These are phyloP conservation scores for Acronicta aceris DNA, from an alignment of 2,888 invertebrate species.

Conservation along the genomic window DNA sequence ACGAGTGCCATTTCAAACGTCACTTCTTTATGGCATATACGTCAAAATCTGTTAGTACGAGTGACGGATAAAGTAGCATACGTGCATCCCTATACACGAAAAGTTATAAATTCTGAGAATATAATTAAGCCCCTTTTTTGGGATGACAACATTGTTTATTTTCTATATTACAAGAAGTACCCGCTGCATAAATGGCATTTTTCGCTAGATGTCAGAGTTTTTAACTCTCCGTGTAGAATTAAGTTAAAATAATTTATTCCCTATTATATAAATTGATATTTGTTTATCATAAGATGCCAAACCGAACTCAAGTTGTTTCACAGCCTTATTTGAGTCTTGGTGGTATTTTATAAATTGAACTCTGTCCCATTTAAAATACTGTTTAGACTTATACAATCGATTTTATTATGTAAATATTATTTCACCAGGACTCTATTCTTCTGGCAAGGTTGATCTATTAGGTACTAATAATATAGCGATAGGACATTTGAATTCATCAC, in stretches of 20 bases:
- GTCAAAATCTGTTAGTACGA: slow-evolving; percentile 31
- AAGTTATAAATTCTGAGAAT: slow-evolving; percentile 47
- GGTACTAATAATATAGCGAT: too few relatives aligned
- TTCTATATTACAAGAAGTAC: slow-evolving; percentile 38
- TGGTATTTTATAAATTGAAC: slow-evolving; percentile 71
- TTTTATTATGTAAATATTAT: slow-evolving; percentile 20
- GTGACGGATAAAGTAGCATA: slow-evolving; percentile 25
- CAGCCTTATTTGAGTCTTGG: slow-evolving; percentile 87
- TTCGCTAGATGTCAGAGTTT: slow-evolving; percentile 34
- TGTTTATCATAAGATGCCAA: slow-evolving; percentile 68
- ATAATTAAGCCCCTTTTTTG: slow-evolving; percentile 7
- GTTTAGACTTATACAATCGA: slow-evolving; percentile 19
- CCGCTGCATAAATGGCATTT: slow-evolving; percentile 39
- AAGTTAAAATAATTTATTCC: slow-evolving; percentile 48
- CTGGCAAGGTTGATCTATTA: not conserved
- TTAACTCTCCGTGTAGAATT: slow-evolving; percentile 45
- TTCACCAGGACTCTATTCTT: slow-evolving; percentile 2
- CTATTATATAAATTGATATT: slow-evolving; percentile 59
- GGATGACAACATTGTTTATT: slow-evolving; percentile 15
- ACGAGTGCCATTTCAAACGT: slow-evolving; percentile 33
- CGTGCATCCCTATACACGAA: slow-evolving; percentile 28
- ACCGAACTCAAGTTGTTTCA: slow-evolving; percentile 84
- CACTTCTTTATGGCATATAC: slow-evolving; percentile 27
- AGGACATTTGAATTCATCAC: too few relatives aligned
- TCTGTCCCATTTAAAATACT: slow-evolving; percentile 66